phyloP scores from a whole-genome alignment of 53 echinoderm and acorn worm genomes.

The Paelopatides confundens region DNA sequence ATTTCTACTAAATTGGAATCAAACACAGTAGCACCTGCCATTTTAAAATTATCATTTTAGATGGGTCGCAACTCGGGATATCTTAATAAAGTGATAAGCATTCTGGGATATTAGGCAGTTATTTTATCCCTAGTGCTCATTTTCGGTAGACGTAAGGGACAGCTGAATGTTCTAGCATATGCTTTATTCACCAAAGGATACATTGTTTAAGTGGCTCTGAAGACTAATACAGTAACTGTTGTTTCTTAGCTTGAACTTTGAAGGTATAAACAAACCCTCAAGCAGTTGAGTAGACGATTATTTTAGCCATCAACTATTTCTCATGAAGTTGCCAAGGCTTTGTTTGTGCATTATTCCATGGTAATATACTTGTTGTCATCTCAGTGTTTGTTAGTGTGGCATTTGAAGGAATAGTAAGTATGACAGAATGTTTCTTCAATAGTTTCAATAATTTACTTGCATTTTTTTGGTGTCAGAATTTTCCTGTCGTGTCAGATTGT shows the following conservation, averaged over 20 bases:
- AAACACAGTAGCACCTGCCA: too few species aligned
- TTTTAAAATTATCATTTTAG: neutral
- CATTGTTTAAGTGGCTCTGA: slow-evolving; percentile 8
- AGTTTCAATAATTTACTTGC: too few species aligned
- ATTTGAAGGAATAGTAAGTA: neutral
- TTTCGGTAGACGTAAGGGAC: neutral
- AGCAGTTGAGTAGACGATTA: neutral
- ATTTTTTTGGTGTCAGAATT: too few species aligned
- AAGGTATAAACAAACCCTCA: neutral
- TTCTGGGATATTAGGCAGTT: neutral
- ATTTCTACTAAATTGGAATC: too few species aligned
- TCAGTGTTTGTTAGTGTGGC: neutral
- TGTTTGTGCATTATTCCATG: neutral
- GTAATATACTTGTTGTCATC: slow-evolving; percentile 3
- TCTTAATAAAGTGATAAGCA: neutral
- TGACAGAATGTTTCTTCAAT: neutral
- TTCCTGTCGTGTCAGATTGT: too few species aligned
- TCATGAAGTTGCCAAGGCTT: neutral
- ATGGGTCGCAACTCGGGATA: neutral
- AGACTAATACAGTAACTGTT: neutral
- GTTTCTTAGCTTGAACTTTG: neutral
- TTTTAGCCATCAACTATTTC: neutral
- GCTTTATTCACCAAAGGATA: neutral
- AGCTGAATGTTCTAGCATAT: neutral
- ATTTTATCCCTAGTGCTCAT: neutral